Conservation (phyloP, 2,888 invertebrate species). For the Hirtodrosophila histrioides region DNA sequence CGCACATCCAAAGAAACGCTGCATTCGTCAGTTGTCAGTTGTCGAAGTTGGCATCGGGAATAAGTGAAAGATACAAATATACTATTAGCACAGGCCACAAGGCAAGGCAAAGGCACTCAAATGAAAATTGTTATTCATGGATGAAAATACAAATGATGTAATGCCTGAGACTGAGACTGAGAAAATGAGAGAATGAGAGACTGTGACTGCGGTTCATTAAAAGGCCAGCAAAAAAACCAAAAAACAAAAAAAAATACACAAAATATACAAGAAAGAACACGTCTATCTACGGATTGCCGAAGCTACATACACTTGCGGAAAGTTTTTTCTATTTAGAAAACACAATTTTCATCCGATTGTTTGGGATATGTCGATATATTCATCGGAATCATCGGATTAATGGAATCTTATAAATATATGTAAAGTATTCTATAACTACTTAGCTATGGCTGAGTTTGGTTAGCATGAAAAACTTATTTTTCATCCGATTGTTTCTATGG, state of each 20-base stretch:
- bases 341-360: too few relatives aligned
- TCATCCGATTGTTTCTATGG: too few relatives aligned
- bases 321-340: too few relatives aligned
- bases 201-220: constrained; percentile 61
- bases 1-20: constrained; percentile 76
- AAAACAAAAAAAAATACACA: constrained; percentile 20
- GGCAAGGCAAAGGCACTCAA: neutral
- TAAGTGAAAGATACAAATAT: constrained; percentile 2
- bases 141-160: constrained; percentile 76
- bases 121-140: constrained; percentile 69
- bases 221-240: constrained; percentile 39
- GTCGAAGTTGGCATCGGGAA: neutral
- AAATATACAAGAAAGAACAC: constrained; percentile 25
- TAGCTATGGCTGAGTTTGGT: too few relatives aligned
- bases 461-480: too few relatives aligned
- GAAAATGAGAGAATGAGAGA: constrained; percentile 8
- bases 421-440: too few relatives aligned
- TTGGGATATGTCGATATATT: too few relatives aligned
- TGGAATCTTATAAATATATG: too few relatives aligned
- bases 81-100: constrained; percentile 1
- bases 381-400: too few relatives aligned
- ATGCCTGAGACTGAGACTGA: constrained; percentile 34
- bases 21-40: constrained; percentile 18
- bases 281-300: too few relatives aligned
- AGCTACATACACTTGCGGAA: too few relatives aligned